phyloP scores from a whole-genome alignment of 2,888 invertebrate species.

The Xestia ashworthii region DNA sequence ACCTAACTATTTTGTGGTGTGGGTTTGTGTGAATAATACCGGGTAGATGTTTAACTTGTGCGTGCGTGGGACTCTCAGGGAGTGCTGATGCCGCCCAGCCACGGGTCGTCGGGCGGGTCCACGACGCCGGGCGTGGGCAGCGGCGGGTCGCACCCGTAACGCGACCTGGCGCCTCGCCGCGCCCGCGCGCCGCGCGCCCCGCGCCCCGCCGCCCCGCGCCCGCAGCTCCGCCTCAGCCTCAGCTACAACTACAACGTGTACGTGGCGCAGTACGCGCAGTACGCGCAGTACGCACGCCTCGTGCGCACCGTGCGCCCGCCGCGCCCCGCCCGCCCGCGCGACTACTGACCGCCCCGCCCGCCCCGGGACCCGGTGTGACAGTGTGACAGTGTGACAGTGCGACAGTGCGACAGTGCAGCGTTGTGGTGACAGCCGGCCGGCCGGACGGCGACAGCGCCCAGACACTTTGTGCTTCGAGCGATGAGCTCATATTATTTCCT shows the following conservation, averaged over 20 bases:
- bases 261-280: constrained; percentile 40
- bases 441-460: constrained; percentile 18
- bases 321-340: constrained; percentile 18
- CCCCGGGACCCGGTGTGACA: neutral
- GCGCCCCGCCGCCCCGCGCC: constrained; percentile 43
- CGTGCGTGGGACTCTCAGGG: constrained; percentile 65
- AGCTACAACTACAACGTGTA: constrained; percentile 40
- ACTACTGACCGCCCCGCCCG: constrained; percentile 7
- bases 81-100: constrained; percentile 79
- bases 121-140: constrained; percentile 77
- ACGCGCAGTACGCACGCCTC: constrained; percentile 17
- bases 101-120: constrained; percentile 75
- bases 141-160: constrained; percentile 76
- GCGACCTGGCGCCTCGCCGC: constrained; percentile 55
- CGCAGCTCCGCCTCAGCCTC: constrained; percentile 40
- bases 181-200: constrained; percentile 27
- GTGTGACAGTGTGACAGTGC: constrained; percentile 15
- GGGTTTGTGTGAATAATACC: neutral
- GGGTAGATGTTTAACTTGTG: neutral
- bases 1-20: constrained; percentile 25
- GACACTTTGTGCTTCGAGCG: constrained; percentile 42
- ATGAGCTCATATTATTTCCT: constrained; percentile 52
- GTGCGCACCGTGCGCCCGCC: constrained; percentile 23
- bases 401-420: constrained; percentile 22
- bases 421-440: constrained; percentile 2